phyloP scores from a whole-genome alignment of 2,797 vertebrate species.

The Brachyalestes nurse region DNA sequence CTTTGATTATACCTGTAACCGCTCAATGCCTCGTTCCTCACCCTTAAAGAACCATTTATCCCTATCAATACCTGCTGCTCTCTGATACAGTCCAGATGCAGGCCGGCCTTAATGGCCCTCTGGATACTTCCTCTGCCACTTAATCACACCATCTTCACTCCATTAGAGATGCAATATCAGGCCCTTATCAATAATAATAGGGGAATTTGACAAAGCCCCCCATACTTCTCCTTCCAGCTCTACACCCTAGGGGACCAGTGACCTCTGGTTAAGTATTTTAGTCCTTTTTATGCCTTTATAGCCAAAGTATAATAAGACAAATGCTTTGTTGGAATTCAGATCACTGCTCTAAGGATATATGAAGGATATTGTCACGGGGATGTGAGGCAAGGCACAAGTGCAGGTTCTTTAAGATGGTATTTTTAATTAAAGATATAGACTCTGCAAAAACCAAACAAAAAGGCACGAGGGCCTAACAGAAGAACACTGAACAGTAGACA shows the following conservation, averaged over 20 bases:
- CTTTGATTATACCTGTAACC: conserved; percentile 72
- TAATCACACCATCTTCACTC: conserved; percentile 64
- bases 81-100: conserved; percentile 63
- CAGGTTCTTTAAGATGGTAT: too few relatives aligned
- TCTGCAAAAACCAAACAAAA: too few relatives aligned
- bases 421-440: too few relatives aligned
- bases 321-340: conserved; percentile 7
- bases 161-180: conserved; percentile 57
- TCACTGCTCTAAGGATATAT: too few relatives aligned
- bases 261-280: conserved; percentile 29
- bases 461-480: too few relatives aligned
- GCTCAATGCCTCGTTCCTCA: conserved; percentile 36
- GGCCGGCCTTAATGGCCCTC: conserved; percentile 55
- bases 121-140: conserved; percentile 52
- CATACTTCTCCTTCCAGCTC: conserved; percentile 31
- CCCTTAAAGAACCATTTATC: conserved; percentile 59
- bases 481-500: too few relatives aligned
- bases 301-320: conserved; percentile 29
- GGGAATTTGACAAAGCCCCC: conserved; percentile 51
- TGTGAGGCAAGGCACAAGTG: too few relatives aligned
- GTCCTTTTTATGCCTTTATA: conserved; percentile 15
- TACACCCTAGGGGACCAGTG: conserved; percentile 21
- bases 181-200: conserved; percentile 75
- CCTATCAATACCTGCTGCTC: conserved; percentile 64
- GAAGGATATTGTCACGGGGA: too few relatives aligned